Percentiles rank a stretch among this genome's conserved stretches.
phyloP scores from a whole-genome alignment of 2,797 vertebrate species.

The Sciaenops ocellatus region DNA sequence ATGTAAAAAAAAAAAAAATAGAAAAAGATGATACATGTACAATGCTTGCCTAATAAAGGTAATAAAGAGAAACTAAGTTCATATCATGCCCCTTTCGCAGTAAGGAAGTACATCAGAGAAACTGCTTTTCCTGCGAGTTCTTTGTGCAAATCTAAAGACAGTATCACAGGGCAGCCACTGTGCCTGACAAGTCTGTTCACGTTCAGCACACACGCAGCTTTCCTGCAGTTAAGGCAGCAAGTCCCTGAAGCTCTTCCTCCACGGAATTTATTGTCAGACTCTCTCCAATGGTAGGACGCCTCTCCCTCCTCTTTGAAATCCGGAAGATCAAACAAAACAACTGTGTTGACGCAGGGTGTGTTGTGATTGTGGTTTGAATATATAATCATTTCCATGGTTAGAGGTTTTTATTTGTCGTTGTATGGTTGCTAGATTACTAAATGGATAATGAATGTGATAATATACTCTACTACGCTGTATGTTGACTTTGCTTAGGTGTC shows the following conservation, averaged over 20 bases:
- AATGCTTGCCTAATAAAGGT: constrained; percentile 36
- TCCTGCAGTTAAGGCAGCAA: constrained; percentile 74
- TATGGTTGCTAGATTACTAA: constrained; percentile 60
- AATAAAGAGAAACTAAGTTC: constrained; percentile 64
- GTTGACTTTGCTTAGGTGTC: constrained; percentile 12
- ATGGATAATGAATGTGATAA: constrained; percentile 60
- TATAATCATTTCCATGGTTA: constrained; percentile 76
- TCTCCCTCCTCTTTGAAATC: constrained; percentile 80
- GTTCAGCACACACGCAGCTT: constrained; percentile 73
- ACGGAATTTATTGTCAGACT: constrained; percentile 79
- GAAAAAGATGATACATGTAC: constrained; percentile 35
- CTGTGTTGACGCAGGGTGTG: constrained; percentile 68
- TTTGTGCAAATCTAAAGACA: constrained; percentile 71
- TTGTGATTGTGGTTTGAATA: constrained; percentile 78
- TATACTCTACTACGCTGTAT: constrained; percentile 7
- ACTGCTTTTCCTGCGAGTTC: constrained; percentile 70
- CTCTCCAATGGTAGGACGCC: constrained; percentile 69
- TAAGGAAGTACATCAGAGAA: constrained; percentile 74
- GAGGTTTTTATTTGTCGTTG: constrained; percentile 68
- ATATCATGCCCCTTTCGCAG: constrained; percentile 63
- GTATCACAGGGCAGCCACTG: constrained; percentile 69
- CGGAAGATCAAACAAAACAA: constrained; percentile 81
- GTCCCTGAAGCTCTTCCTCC: constrained; percentile 83
- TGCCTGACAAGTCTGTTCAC: constrained; percentile 76
- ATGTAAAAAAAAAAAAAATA: constrained; percentile 27